Evolutionary conservation across 2,113 vertebrate species (phyloP), one percentile per base, ranked within the genome.

Genomic region (Polyodon spathula): DNA sequence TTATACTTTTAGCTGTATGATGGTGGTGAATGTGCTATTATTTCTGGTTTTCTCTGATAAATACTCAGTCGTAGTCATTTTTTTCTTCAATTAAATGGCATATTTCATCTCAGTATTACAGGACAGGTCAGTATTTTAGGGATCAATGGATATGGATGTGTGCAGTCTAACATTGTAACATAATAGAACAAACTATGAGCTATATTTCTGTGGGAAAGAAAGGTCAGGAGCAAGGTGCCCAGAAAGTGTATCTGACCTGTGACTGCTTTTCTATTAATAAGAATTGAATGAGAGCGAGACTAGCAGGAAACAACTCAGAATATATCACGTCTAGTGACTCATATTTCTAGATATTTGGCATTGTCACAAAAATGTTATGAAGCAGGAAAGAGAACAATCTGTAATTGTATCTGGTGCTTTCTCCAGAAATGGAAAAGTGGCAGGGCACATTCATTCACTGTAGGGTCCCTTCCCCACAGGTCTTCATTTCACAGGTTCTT

Each of bases 281-380:
- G 48, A n/a, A 50, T n/a, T 50, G 12, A n/a, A n/a, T 12, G 12
- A 50, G 15, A 10, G 8, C 48, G 15, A 50, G 12, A 11, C 27
- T 27, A 27, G 27, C 27, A 27, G 15, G 48, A n/a, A 50, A 50
- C 12, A n/a, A n/a, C 48, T 50, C 48, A n/a, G 48, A 12, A 50
- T 50, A 50, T 50, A 50, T 50, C 48, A 50, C 2, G 15, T 50
- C 15, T 50, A n/a, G 15, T 50, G 2, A 50, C 48, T 50, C 8
- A 50, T 14, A n/a, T n/a, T 50, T 50, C 48, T 50, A n/a, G 48
- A n/a, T 50, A 6, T 50, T 50, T 50, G 48, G 48, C 48, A 50
- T 44, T 12, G 12, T 14, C 48, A 50, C 48, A 50, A 50, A 50
- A 50, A 50, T 50, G 48, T 50, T 50, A 50, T 50, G 48, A 50